Conservation (phyloP, 2,888 invertebrate species). For the Steromphala cineraria region DNA sequence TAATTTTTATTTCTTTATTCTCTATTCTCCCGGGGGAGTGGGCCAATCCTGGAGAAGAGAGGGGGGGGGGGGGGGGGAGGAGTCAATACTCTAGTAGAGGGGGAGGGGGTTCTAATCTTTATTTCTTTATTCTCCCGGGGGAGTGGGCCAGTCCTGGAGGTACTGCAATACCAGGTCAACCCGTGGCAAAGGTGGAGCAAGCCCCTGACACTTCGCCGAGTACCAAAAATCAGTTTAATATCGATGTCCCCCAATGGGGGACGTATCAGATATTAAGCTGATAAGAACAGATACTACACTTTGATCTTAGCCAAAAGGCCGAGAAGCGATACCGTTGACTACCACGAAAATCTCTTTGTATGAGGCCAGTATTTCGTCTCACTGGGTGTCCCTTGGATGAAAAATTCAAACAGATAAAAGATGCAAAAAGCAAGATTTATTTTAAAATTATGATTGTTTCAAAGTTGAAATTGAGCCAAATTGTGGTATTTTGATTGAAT, state of each 20-base stretch:
- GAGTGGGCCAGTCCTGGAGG: conserved; percentile 77
- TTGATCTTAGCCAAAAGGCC: conserved; percentile 50
- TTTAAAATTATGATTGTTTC: too few relatives aligned
- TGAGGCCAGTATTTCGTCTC: too few relatives aligned
- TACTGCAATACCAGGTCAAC: conserved; percentile 83
- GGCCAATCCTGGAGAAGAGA: conserved; percentile 77
- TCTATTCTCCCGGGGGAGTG: conserved; percentile 40
- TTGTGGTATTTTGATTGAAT: too few relatives aligned
- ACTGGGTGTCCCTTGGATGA: too few relatives aligned
- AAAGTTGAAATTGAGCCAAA: too few relatives aligned
- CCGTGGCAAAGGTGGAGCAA: conserved; percentile 82
- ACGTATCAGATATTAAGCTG: conserved; percentile 84
- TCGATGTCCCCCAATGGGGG: conserved; percentile 76
- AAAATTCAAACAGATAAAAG: too few relatives aligned
- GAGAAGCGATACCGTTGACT: conserved; percentile 39
- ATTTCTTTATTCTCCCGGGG: conserved; percentile 30
- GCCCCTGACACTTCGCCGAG: conserved; percentile 76
- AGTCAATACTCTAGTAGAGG: too few relatives aligned
- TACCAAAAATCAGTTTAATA: conserved; percentile 70
- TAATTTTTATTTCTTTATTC: conserved; percentile 25
- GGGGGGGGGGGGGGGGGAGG: too few relatives aligned
- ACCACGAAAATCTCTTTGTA: not conserved
- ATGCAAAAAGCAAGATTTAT: too few relatives aligned
- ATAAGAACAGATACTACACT: conserved; percentile 81
- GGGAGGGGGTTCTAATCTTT: not conserved